A percentile compares a stretch with the other conserved stretches of the same genome.
These are phyloP conservation scores for Manis crassicaudata DNA, from an alignment of 2,797 vertebrate genomes.

Conservation along the genomic window DNA sequence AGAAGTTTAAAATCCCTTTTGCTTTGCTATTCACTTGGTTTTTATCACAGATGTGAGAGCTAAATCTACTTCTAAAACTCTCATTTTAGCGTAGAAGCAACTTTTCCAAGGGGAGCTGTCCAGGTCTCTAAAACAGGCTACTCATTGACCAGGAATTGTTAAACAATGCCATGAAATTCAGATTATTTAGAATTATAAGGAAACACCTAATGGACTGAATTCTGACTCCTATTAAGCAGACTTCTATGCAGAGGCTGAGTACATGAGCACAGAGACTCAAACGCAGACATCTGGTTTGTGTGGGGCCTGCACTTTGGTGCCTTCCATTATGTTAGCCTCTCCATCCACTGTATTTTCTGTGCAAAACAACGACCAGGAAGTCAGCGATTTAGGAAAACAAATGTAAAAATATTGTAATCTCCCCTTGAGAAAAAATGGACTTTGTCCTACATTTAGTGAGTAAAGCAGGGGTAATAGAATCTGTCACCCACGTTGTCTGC, in stretches of 20 bases:
- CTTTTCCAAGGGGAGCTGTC: slow-evolving; percentile 56
- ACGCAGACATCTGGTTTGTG: slow-evolving; percentile 40
- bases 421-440: background rate
- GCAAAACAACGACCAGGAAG: slow-evolving; percentile 48
- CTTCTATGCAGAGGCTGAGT: slow-evolving; percentile 26
- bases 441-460: background rate
- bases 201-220: slow-evolving; percentile 56
- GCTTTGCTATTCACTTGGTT: slow-evolving; percentile 65
- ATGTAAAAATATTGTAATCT: background rate
- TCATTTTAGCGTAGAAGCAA: slow-evolving; percentile 40
- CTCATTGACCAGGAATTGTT: slow-evolving; percentile 68
- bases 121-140: slow-evolving; percentile 52
- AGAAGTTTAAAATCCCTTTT: slow-evolving; percentile 38
- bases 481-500: background rate
- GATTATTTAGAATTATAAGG: slow-evolving; percentile 58
- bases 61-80: background rate
- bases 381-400: background rate
- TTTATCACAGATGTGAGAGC: slow-evolving; percentile 50
- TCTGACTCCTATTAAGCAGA: slow-evolving; percentile 63
- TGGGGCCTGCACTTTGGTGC: background rate
- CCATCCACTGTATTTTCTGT: background rate
- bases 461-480: background rate
- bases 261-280: background rate
- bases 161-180: slow-evolving; percentile 57
- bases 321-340: background rate